Conservation (phyloP, 2,888 invertebrate species). For the Junonia oenone region DNA sequence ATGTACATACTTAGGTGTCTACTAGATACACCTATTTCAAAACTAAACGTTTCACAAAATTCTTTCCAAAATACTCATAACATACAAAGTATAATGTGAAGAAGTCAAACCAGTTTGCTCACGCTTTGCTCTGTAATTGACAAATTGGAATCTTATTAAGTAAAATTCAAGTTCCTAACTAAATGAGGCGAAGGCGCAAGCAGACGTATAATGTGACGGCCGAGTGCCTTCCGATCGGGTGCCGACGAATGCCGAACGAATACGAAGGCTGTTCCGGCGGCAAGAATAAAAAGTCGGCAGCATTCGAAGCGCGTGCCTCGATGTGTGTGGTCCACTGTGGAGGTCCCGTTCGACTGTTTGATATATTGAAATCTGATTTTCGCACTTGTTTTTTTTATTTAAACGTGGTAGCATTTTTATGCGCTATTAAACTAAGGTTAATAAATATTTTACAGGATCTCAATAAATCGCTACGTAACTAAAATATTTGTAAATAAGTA, state of each 20-base stretch:
- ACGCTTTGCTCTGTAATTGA: constrained; percentile 82
- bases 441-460: neutral
- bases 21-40: too few relatives aligned
- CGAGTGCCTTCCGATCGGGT: constrained; percentile 57
- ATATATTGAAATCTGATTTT: constrained; percentile 72
- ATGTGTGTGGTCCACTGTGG: constrained; percentile 84
- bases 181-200: constrained; percentile 53
- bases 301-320: constrained; percentile 87
- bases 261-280: constrained; percentile 57
- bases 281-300: constrained; percentile 71
- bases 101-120: constrained; percentile 72
- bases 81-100: constrained; percentile 59
- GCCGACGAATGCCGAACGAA: constrained; percentile 63
- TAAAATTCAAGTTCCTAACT: constrained; percentile 76
- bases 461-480: neutral
- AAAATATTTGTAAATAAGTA: neutral
- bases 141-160: constrained; percentile 86
- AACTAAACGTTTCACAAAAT: constrained; percentile 31
- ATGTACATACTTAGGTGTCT: too few relatives aligned
- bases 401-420: constrained; percentile 12
- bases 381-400: constrained; percentile 50
- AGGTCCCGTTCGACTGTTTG: constrained; percentile 71
- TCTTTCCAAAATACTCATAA: constrained; percentile 50
- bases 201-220: constrained; percentile 48
- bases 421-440: constrained; percentile 11